Base-by-base conservation (phyloP, 2,797 vertebrate species). In the Scolopax rusticola region DNA sequence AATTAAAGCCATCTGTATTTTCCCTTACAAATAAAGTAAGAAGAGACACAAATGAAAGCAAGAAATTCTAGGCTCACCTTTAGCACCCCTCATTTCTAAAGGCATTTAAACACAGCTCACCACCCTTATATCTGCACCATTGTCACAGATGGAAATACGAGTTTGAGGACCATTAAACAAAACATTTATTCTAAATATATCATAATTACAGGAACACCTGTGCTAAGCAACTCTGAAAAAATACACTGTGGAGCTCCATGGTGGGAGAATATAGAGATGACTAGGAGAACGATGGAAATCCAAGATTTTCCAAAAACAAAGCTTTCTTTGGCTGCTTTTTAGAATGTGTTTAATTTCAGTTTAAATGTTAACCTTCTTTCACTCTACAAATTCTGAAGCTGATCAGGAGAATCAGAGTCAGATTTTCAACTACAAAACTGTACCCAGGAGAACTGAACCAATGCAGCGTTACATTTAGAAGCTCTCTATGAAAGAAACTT, bases 141-240 rank as follows among this genome's bases (percentile, higher is more conserved):
- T 86, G 89, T 96, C 95, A 96, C 77, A 95, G 90, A 93, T 87
- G 77, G 84, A 97, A 95, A 68, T 25, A n/a, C 0, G 4, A 54
- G 12, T 68, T 41, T 82, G 65, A 97, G 75, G 83, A 89, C 70
- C 85, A 94, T 96, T 96, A 93, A 95, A 79, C 84, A 94, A 90
- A 20, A 8, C 54, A 71, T 97, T 95, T 97, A 94, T 96, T 97
- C 91, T 81, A 94, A 96, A 96, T 87, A 40, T 60, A 95, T 77
- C 6, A 4, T 90, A 97, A 96, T 96, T 87, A 79, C 63, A 94
- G 47, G 61, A 91, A 92, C 81, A 78, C 69, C 57, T 87, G 78
- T 65, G 61, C 61, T 75, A 84, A 82, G 33, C 74, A 89, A 13
- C 70, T 76, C 67, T 23, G 27, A 53, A 81, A 63, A 78, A 28